phyloP scores from a whole-genome alignment of 2,888 invertebrate genomes.

The Petrophora chlorosata region DNA sequence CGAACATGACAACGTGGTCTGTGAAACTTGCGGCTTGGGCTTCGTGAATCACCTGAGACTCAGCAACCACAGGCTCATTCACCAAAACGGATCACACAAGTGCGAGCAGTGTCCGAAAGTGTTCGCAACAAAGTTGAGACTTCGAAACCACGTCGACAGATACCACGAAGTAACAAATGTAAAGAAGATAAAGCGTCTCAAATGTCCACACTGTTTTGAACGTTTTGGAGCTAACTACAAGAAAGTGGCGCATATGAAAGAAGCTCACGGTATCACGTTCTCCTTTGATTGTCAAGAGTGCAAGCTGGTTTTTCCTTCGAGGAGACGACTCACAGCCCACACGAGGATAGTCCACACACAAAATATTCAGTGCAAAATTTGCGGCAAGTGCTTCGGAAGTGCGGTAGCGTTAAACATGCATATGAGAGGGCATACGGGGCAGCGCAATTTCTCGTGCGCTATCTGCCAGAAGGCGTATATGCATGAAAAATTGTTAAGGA shows the following conservation, averaged over 20 bases:
- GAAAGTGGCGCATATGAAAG: constrained; percentile 72
- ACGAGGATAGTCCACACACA: constrained; percentile 70
- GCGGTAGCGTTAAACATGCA: constrained; percentile 68
- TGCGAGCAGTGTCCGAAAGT: constrained; percentile 68
- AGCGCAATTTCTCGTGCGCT: constrained; percentile 66
- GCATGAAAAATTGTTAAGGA: constrained; percentile 67
- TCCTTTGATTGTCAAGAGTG: constrained; percentile 67
- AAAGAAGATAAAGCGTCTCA: constrained; percentile 65
- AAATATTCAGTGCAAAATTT: constrained; percentile 68
- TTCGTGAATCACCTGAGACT: constrained; percentile 72
- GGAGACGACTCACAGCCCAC: constrained; percentile 69
- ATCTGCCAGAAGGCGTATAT: constrained; percentile 73
- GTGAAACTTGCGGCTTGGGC: constrained; percentile 72
- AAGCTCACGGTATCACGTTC: constrained; percentile 67
- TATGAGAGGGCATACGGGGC: constrained; percentile 66
- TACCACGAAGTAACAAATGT: constrained; percentile 64
- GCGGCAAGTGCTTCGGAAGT: constrained; percentile 71
- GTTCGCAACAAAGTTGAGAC: constrained; percentile 67
- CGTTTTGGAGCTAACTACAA: constrained; percentile 71
- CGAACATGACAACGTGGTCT: constrained; percentile 70
- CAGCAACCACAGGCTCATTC: constrained; percentile 69
- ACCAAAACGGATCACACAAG: constrained; percentile 67
- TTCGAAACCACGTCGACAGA: constrained; percentile 66
- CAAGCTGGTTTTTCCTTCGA: constrained; percentile 59
- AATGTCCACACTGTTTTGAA: constrained; percentile 74